Evolutionary conservation across 2,888 invertebrate species (phyloP).

Genomic region (Lottia scabra): DNA sequence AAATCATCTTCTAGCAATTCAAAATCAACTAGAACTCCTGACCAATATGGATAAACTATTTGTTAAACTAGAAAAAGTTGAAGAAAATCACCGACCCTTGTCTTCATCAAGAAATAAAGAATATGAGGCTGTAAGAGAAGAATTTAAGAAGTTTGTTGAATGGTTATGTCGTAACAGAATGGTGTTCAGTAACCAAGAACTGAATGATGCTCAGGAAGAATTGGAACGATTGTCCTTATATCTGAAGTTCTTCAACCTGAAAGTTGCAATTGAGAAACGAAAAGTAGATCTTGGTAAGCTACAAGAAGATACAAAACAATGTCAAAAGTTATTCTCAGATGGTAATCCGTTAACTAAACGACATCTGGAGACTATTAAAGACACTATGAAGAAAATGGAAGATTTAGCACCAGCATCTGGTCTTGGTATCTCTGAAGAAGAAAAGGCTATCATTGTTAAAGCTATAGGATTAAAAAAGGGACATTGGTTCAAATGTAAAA

Average conservation of each 20-base stretch:
- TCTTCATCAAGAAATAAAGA: not conserved
- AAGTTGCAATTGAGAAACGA: slow-evolving; percentile 3
- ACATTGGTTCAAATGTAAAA: slow-evolving; percentile 80
- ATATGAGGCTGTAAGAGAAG: not conserved
- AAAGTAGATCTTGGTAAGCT: slow-evolving; percentile 6
- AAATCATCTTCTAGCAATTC: slow-evolving; percentile 15
- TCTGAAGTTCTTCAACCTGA: slow-evolving; percentile 20
- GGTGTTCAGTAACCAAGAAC: slow-evolving; percentile 36
- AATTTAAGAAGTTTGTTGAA: slow-evolving; percentile 13
- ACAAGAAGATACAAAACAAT: not conserved
- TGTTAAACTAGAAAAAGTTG: slow-evolving; percentile 13
- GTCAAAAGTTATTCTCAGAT: slow-evolving; percentile 62
- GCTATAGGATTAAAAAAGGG: slow-evolving; percentile 74
- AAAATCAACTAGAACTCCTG: slow-evolving; percentile 23
- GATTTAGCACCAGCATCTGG: slow-evolving; percentile 18
- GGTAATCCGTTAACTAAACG: slow-evolving; percentile 75
- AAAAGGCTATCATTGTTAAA: slow-evolving; percentile 73
- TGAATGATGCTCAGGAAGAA: slow-evolving; percentile 37
- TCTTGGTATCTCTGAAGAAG: slow-evolving; percentile 71
- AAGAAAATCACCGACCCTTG: not conserved
- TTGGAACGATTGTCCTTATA: slow-evolving; percentile 29
- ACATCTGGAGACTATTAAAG: slow-evolving; percentile 73
- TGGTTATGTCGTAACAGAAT: slow-evolving; percentile 15
- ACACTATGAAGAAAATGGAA: not conserved
- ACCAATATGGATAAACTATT: slow-evolving; percentile 5